Evolutionary conservation across 2,888 invertebrate species (phyloP).

Genomic region (Apantesis nais): DNA sequence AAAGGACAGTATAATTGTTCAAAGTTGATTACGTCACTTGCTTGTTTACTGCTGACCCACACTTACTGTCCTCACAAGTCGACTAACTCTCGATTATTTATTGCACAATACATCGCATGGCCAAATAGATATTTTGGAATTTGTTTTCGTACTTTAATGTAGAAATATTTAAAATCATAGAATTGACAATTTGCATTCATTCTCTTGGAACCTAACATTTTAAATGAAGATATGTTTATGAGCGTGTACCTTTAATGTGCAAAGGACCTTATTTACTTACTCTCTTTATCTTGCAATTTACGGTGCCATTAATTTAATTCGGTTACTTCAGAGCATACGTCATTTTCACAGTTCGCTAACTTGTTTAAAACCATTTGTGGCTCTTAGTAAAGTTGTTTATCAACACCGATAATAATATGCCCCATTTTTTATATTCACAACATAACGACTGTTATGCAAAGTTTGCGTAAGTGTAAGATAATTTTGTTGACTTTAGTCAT

Average conservation of each 20-base stretch:
- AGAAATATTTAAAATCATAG: neutral
- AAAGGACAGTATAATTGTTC: slow-evolving; percentile 56
- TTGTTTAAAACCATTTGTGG: slow-evolving; percentile 19
- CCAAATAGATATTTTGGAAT: slow-evolving; percentile 54
- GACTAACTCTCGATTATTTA: slow-evolving; percentile 50
- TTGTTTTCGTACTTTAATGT: slow-evolving; percentile 48
- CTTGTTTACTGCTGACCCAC: slow-evolving; percentile 54
- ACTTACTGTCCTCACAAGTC: slow-evolving; percentile 57
- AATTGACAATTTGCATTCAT: neutral
- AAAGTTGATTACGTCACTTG: slow-evolving; percentile 66
- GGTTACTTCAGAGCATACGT: slow-evolving; percentile 51
- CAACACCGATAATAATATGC: slow-evolving; percentile 39
- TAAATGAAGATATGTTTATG: slow-evolving; percentile 45
- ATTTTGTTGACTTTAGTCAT: slow-evolving; percentile 43
- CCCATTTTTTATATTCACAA: slow-evolving; percentile 42
- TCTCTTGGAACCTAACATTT: slow-evolving; percentile 39
- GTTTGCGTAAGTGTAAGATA: slow-evolving; percentile 49
- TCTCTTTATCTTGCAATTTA: slow-evolving; percentile 58
- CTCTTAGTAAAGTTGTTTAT: slow-evolving; percentile 28
- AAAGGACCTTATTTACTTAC: slow-evolving; percentile 66
- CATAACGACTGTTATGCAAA: slow-evolving; percentile 49
- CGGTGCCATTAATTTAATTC: slow-evolving; percentile 60
- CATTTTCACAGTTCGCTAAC: slow-evolving; percentile 54
- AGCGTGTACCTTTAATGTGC: slow-evolving; percentile 57
- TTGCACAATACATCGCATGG: slow-evolving; percentile 54